Evolutionary conservation across 2,888 invertebrate genomes (phyloP).

Genomic region (Choristoneura rosaceana): DNA sequence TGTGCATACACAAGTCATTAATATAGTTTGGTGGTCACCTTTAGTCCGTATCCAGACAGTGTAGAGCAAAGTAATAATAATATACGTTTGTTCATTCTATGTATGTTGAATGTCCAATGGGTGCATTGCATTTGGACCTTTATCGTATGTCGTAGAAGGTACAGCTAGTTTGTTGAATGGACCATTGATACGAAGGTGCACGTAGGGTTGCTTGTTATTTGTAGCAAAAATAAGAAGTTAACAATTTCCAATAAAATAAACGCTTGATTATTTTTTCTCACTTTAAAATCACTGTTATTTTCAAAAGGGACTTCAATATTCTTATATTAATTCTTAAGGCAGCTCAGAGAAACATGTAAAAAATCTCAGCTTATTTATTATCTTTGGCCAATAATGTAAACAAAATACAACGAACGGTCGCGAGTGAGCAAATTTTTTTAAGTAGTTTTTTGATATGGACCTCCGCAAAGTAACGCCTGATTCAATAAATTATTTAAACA

Average conservation of each 20-base stretch:
- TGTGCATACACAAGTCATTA: slow-evolving; percentile 18
- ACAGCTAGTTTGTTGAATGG: slow-evolving; percentile 50
- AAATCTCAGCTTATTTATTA: background rate
- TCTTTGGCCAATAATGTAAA: background rate
- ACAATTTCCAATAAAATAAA: no score
- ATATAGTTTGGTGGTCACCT: slow-evolving; percentile 1
- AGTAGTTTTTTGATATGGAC: no score
- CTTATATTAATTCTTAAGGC: no score
- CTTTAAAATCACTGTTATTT: no score
- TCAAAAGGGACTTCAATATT: no score
- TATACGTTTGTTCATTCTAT: background rate
- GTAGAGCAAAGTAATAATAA: background rate
- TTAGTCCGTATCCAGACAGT: slow-evolving; percentile 2
- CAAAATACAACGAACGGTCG: no score
- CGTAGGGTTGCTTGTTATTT: background rate
- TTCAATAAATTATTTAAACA: background rate
- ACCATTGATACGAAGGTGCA: slow-evolving; percentile 46
- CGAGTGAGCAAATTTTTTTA: no score
- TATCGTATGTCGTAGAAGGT: slow-evolving; percentile 8
- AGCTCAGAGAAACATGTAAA: background rate
- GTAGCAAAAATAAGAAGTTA: background rate
- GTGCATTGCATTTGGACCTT: slow-evolving; percentile 7
- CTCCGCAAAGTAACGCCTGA: no score
- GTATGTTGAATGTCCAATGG: background rate
- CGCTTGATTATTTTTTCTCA: no score